These are phyloP conservation scores for Drosophila novamexicana DNA, from an alignment of 1,140 invertebrate genomes.

Conservation along the genomic window DNA sequence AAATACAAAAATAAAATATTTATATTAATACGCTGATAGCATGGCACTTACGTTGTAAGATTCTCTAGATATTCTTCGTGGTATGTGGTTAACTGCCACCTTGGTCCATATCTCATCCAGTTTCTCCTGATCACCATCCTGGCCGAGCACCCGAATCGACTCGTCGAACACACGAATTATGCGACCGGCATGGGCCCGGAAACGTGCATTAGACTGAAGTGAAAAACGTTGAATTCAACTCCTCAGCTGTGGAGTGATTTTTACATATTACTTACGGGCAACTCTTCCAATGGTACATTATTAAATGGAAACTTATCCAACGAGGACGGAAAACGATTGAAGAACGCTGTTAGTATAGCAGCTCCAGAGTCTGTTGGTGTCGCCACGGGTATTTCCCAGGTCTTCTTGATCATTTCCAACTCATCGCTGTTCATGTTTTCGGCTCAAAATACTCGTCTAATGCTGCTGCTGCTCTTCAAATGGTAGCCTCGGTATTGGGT, in stretches of 20 bases:
- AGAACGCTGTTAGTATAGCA: constrained; percentile 73
- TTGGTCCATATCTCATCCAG: constrained; percentile 78
- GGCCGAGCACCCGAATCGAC: constrained; percentile 67
- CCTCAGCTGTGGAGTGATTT: not conserved
- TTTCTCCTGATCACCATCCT: constrained; percentile 67
- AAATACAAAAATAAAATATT: not conserved
- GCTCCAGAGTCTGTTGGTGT: constrained; percentile 81
- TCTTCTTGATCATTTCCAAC: constrained; percentile 80
- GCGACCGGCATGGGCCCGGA: constrained; percentile 76
- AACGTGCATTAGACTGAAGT: constrained; percentile 70
- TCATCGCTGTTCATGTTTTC: constrained; percentile 81
- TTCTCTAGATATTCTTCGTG: constrained; percentile 71
- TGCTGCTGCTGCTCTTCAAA: constrained; percentile 33
- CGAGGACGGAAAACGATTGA: constrained; percentile 80
- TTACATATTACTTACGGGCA: constrained; percentile 52
- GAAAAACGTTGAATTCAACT: not conserved
- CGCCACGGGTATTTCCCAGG: constrained; percentile 80
- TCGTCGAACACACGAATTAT: constrained; percentile 81
- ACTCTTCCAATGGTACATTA: constrained; percentile 72
- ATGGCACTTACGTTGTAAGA: constrained; percentile 67
- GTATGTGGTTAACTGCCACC: constrained; percentile 69
- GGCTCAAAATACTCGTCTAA: constrained; percentile 22
- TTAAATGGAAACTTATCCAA: constrained; percentile 81
- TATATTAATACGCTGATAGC: not conserved
- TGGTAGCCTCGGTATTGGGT: constrained; percentile 33